Percentiles rank a stretch among this genome's conserved stretches.
Evolutionary conservation across 2,797 vertebrate genomes (phyloP).

Genomic region (Oryzias sinensis): DNA sequence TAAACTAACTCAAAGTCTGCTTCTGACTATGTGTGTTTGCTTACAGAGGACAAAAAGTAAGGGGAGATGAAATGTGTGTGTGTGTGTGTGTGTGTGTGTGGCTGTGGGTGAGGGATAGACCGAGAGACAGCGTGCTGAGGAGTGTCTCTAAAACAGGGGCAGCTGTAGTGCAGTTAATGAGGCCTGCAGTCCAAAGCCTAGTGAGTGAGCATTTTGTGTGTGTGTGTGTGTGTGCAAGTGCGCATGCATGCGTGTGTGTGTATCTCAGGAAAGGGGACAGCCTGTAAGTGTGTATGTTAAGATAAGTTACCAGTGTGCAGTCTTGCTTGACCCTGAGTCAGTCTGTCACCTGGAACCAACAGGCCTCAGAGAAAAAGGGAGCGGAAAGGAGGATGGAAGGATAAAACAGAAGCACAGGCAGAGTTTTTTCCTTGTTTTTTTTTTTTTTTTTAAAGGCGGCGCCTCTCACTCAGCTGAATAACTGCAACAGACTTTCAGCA

Average conservation of each 20-base stretch:
- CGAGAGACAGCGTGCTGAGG: slow-evolving; percentile 53
- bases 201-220: slow-evolving; percentile 51
- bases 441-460: slow-evolving; percentile 31
- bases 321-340: slow-evolving; percentile 75
- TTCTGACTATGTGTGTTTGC: slow-evolving; percentile 23
- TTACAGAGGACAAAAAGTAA: slow-evolving; percentile 19
- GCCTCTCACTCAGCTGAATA: slow-evolving; percentile 68
- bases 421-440: slow-evolving; percentile 22
- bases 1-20: slow-evolving; percentile 43
- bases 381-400: slow-evolving; percentile 37
- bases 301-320: slow-evolving; percentile 74
- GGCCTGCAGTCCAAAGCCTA: slow-evolving; percentile 73
- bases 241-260: slow-evolving; percentile 11
- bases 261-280: slow-evolving; percentile 30
- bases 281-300: slow-evolving; percentile 60
- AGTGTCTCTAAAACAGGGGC: slow-evolving; percentile 71
- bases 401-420: slow-evolving; percentile 54
- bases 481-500: slow-evolving; percentile 72
- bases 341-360: slow-evolving; percentile 76
- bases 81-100: neutral
- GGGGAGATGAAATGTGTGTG: slow-evolving; percentile 31
- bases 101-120: slow-evolving; percentile 29
- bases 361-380: slow-evolving; percentile 60
- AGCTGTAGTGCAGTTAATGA: slow-evolving; percentile 79
- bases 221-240: slow-evolving; percentile 9